phyloP scores from a whole-genome alignment of 2,888 invertebrate species.

The Bombyx huttoni region DNA sequence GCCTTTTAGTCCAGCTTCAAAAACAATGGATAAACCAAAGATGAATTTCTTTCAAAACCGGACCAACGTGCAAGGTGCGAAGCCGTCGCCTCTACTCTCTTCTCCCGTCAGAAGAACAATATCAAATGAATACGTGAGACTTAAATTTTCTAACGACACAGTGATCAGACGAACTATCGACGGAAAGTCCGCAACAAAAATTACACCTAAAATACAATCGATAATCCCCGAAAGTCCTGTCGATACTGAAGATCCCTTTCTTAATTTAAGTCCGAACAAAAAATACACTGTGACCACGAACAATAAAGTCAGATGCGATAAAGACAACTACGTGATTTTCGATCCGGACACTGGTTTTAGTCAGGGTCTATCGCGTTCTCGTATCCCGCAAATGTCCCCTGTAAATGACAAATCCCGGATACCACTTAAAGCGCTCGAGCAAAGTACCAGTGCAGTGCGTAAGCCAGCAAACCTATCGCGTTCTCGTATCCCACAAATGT shows the following conservation, averaged over 20 bases:
- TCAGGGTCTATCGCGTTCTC: slow-evolving; percentile 28
- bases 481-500: slow-evolving; percentile 39
- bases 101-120: slow-evolving; percentile 60
- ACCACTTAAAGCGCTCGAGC: slow-evolving; percentile 47
- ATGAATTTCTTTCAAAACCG: slow-evolving; percentile 58
- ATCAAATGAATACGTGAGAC: slow-evolving; percentile 63
- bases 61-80: slow-evolving; percentile 30
- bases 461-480: slow-evolving; percentile 43
- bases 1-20: slow-evolving; percentile 46
- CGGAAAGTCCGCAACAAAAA: slow-evolving; percentile 59
- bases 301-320: slow-evolving; percentile 65
- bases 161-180: slow-evolving; percentile 55
- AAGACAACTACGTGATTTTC: slow-evolving; percentile 67
- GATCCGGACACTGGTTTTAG: slow-evolving; percentile 64
- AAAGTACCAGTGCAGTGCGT: slow-evolving; percentile 33
- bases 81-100: slow-evolving; percentile 46
- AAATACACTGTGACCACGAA: slow-evolving; percentile 67
- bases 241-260: slow-evolving; percentile 59
- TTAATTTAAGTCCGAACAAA: slow-evolving; percentile 65
- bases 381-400: slow-evolving; percentile 40
- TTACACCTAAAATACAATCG: slow-evolving; percentile 64
- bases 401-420: slow-evolving; percentile 43
- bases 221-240: slow-evolving; percentile 67
- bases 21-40: slow-evolving; percentile 59
- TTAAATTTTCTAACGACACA: slow-evolving; percentile 59